Conservation (phyloP, 2,888 invertebrate genomes). For the Deladenus siricidicola region DNA sequence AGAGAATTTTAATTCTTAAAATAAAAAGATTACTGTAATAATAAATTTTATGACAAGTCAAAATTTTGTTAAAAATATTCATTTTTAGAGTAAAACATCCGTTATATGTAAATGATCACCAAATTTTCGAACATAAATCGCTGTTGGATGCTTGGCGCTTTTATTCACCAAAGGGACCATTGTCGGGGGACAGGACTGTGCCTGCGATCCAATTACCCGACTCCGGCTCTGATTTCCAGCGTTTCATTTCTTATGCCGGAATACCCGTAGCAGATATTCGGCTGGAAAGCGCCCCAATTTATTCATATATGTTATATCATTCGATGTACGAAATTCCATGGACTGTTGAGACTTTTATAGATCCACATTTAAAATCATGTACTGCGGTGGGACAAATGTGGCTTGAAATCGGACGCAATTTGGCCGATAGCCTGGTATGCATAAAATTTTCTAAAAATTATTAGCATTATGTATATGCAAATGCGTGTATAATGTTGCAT, state of each 20-base stretch:
- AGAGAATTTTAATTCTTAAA: neutral
- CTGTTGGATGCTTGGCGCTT: slow-evolving; percentile 47
- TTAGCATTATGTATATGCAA: neutral
- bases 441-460: neutral
- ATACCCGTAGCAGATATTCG: slow-evolving; percentile 56
- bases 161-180: slow-evolving; percentile 19
- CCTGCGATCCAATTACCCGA: slow-evolving; percentile 44
- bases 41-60: no score
- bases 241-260: slow-evolving; percentile 56
- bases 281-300: slow-evolving; percentile 25
- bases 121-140: slow-evolving; percentile 27
- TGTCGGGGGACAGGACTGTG: slow-evolving; percentile 18
- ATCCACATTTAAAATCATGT: slow-evolving; percentile 47
- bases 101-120: slow-evolving; percentile 21
- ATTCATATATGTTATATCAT: slow-evolving; percentile 49
- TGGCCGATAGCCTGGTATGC: slow-evolving; percentile 53
- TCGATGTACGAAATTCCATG: slow-evolving; percentile 44
- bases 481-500: neutral
- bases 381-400: slow-evolving; percentile 53
- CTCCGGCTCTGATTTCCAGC: slow-evolving; percentile 57
- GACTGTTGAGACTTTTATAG: slow-evolving; percentile 45
- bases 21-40: no score
- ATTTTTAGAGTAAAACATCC: slow-evolving; percentile 38
- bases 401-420: slow-evolving; percentile 53
- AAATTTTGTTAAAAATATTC: no score